Evolutionary conservation across 2,888 invertebrate species (phyloP), one percentile per base, ranked within the genome.

Genomic region (Acrobasis repandana): DNA sequence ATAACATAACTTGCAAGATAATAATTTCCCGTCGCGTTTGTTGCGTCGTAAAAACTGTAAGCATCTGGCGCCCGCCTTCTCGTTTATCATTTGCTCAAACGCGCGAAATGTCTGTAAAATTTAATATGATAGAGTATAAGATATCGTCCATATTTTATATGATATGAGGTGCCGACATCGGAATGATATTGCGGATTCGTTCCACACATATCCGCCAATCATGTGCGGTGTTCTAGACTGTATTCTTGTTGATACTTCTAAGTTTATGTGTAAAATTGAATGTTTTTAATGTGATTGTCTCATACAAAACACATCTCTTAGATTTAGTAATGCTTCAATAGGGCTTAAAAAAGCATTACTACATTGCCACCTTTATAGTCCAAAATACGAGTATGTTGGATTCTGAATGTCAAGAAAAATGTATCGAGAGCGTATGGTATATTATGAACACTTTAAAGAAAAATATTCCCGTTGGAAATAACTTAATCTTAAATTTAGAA

Each of bases 61-160:
- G 28, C 56, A 56, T 46, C 56, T 56, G 56, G 56, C 56, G 56
- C 56, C 56, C 8, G 20, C 56, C n/a, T 20, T 18, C 14, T 56
- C 51, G 56, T 56, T 16, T 47, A 56, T 56, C 56, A 56, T 20
- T 14, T 20, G n/a, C 43, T 14, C 36, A 20, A 56, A 56, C 46
- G 28, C 46, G 46, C 28, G 56, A 56, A 50, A 56, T 46, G 46
- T 9, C 28, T 56, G 56, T 46, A 56, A 46, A 46, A 1, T 56
- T 56, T 43, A 46, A 43, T 46, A 28, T 28, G 16, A 36, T 52
- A n/a, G n/a, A n/a, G n/a, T 54, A 38, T 54, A 43, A 28, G 46
- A 20, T 46, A 16, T 56, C 8, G 14, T 43, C 20, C 46, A 46
- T 46, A 38, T 46, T 56, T 46, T 43, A 43, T 46, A 28, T 56